Evolutionary conservation across 2,797 vertebrate species (phyloP).

Genomic region (Coluber constrictor): DNA sequence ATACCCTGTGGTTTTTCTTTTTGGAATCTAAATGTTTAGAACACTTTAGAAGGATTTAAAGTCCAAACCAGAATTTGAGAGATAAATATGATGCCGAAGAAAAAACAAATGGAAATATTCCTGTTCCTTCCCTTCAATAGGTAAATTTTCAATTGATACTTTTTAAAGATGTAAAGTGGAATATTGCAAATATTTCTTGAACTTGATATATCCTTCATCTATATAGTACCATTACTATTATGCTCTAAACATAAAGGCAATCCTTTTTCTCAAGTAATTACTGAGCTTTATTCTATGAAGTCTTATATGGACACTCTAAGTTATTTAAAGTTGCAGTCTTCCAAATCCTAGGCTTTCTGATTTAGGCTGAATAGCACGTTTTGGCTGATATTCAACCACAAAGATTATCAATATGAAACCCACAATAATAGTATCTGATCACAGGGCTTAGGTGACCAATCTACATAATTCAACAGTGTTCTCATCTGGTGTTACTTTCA

Average conservation of each 20-base stretch:
- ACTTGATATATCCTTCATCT: not conserved
- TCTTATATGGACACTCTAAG: not conserved
- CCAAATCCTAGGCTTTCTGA: not conserved
- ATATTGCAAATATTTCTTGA: not conserved
- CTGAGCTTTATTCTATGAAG: not conserved
- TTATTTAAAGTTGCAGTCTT: not conserved
- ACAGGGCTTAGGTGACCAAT: slow-evolving; percentile 35
- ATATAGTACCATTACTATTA: not conserved
- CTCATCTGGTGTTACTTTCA: slow-evolving; percentile 39
- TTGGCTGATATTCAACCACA: slow-evolving; percentile 1
- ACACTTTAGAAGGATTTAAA: slow-evolving; percentile 5
- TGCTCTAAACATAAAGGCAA: not conserved
- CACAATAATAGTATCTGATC: slow-evolving; percentile 37
- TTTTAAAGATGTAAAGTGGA: not conserved
- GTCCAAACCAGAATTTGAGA: not conserved
- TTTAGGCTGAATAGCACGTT: slow-evolving; percentile 3
- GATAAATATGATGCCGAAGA: not conserved
- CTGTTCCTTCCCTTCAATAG: not conserved
- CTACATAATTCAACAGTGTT: slow-evolving; percentile 59
- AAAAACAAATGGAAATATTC: not conserved
- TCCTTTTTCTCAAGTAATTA: not conserved
- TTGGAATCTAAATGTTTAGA: not conserved
- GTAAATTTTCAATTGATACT: not conserved
- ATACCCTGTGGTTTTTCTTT: not conserved
- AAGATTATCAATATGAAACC: slow-evolving; percentile 39